Percentiles rank a stretch among this genome's conserved stretches.
phyloP scores from a whole-genome alignment of 2,888 invertebrate species.

The Lissocephala sabroskyi region DNA sequence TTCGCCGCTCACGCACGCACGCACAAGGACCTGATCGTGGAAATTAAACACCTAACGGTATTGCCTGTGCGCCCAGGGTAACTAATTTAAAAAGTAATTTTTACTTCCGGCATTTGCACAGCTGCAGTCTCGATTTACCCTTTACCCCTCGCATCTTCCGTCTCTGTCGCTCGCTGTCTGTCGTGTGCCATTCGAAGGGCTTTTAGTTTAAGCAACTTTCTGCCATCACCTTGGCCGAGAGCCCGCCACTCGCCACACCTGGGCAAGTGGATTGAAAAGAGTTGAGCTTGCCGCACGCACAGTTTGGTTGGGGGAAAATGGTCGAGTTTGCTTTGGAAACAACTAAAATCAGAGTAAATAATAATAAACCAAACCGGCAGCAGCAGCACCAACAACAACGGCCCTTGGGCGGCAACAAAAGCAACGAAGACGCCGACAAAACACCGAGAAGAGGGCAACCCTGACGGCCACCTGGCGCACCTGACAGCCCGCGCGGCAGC shows the following conservation, averaged over 20 bases:
- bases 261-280: no score
- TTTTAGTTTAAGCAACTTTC: no score
- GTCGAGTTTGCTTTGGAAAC: constrained; percentile 33
- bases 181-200: no score
- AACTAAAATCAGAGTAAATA: constrained; percentile 49
- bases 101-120: constrained; percentile 60
- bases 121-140: constrained; percentile 31
- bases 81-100: constrained; percentile 64
- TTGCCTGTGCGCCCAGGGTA: constrained; percentile 22
- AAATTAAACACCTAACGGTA: no score
- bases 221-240: no score
- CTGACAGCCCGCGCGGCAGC: not conserved
- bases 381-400: constrained; percentile 13
- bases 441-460: not conserved
- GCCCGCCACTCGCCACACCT: no score
- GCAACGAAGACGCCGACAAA: constrained; percentile 9
- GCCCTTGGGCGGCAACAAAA: no score
- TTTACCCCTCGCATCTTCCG: no score
- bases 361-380: constrained; percentile 32
- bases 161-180: no score
- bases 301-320: not conserved
- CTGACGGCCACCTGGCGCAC: not conserved
- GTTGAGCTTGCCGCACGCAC: no score
- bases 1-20: constrained; percentile 1
- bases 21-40: not conserved